Percentiles rank a stretch among this genome's conserved stretches.
Conservation (phyloP, 2,113 vertebrate species). For the Pseudolaguvia tuberculata region DNA sequence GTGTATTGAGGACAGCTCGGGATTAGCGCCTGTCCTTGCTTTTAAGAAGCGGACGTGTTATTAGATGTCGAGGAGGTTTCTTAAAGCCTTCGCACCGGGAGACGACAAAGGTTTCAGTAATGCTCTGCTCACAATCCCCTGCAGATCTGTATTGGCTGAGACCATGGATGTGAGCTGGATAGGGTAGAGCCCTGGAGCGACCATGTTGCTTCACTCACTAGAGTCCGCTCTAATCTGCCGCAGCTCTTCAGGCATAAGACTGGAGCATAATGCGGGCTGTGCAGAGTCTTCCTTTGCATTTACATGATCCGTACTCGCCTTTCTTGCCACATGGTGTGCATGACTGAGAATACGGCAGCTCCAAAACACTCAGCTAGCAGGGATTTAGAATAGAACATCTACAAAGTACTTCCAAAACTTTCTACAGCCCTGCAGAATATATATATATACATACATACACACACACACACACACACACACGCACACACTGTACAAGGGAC, state of each 20-base stretch:
- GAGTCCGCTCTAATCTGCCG: conserved; percentile 79
- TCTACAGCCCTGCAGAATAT: conserved; percentile 17
- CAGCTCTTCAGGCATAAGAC: conserved; percentile 83
- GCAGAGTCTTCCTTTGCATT: conserved; percentile 74
- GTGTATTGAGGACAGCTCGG: conserved; percentile 39
- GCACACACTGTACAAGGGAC: too few species aligned
- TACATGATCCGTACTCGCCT: conserved; percentile 80
- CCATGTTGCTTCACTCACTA: conserved; percentile 64
- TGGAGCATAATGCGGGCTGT: conserved; percentile 81
- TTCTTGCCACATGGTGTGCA: conserved; percentile 72
- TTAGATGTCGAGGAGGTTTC: conserved; percentile 53
- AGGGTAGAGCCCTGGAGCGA: conserved; percentile 64
- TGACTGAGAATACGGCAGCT: conserved; percentile 79
- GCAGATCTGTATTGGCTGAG: conserved; percentile 51
- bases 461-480: too few species aligned
- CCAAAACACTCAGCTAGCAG: conserved; percentile 53
- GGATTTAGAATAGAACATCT: conserved; percentile 44
- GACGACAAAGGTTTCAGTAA: conserved; percentile 52
- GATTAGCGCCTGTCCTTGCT: conserved; percentile 60
- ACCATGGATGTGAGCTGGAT: conserved; percentile 63
- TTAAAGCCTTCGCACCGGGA: conserved; percentile 56
- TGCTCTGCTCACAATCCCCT: conserved; percentile 56
- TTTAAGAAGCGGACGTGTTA: conserved; percentile 60
- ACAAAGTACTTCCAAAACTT: conserved; percentile 39
- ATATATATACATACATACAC: too few species aligned